Percentiles rank a stretch among this genome's conserved stretches.
Evolutionary conservation across 2,113 vertebrate genomes (phyloP).

Genomic region (Perognathus longimembris): DNA sequence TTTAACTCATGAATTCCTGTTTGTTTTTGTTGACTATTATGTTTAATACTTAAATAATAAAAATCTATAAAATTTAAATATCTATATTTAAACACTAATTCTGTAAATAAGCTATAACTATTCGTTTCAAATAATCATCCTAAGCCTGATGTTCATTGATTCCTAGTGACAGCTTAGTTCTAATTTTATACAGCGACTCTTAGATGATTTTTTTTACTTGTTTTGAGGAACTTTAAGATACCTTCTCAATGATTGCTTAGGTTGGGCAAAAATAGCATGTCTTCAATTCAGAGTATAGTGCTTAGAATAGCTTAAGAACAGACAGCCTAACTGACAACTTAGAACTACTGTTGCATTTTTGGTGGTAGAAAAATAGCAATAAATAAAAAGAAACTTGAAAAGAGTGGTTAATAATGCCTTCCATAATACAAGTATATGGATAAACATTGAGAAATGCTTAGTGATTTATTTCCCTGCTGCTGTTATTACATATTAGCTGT

Average conservation of each 20-base stretch:
- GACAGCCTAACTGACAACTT: neutral
- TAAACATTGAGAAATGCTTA: neutral
- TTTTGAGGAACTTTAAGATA: neutral
- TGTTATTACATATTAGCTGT: neutral
- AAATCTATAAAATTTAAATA: neutral
- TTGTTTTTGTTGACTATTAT: neutral
- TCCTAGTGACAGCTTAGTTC: neutral
- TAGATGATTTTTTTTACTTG: neutral
- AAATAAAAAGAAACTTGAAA: neutral
- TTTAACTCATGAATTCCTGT: neutral
- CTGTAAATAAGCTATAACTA: neutral
- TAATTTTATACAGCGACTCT: neutral
- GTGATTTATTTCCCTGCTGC: neutral
- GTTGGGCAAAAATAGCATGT: neutral
- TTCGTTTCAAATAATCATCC: neutral
- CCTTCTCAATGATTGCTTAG: neutral
- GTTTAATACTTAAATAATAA: neutral
- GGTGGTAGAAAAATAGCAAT: neutral
- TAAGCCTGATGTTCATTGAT: neutral
- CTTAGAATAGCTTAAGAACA: neutral
- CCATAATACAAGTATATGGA: neutral
- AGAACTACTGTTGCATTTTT: neutral
- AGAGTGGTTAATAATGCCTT: neutral
- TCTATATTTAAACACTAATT: neutral
- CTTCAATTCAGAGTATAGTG: neutral